phyloP scores from a whole-genome alignment of 2,797 vertebrate species.

The Champsocephalus esox region DNA sequence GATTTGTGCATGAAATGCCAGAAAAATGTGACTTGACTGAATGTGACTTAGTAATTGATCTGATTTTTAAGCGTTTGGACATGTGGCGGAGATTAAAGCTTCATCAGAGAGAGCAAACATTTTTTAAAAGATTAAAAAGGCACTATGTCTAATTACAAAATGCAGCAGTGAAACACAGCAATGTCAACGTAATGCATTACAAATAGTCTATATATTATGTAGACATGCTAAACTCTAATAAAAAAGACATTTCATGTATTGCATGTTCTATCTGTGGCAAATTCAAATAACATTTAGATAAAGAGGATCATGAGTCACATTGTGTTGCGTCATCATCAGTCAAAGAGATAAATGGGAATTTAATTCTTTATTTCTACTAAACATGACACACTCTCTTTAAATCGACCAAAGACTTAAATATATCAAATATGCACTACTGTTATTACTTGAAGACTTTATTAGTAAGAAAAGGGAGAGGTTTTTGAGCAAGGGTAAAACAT shows the following conservation, averaged over 20 bases:
- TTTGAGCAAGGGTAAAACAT: no score
- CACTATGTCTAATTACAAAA: slow-evolving; percentile 84
- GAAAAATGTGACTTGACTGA: slow-evolving; percentile 61
- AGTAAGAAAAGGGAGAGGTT: not conserved
- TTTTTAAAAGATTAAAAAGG: slow-evolving; percentile 80
- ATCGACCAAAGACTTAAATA: not conserved
- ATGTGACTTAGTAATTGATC: slow-evolving; percentile 80
- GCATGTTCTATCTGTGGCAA: slow-evolving; percentile 18
- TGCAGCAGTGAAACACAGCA: slow-evolving; percentile 50
- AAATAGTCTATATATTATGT: slow-evolving; percentile 27
- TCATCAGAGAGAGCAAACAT: slow-evolving; percentile 70
- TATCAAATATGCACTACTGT: not conserved
- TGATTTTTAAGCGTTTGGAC: slow-evolving; percentile 79
- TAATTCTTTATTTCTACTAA: slow-evolving; percentile 11
- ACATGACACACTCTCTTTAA: not conserved
- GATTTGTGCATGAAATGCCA: slow-evolving; percentile 43
- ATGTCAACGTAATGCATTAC: slow-evolving; percentile 37
- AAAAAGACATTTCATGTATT: slow-evolving; percentile 49
- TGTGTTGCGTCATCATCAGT: slow-evolving; percentile 15
- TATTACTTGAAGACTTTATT: not conserved
- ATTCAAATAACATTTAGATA: slow-evolving; percentile 28
- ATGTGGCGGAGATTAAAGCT: slow-evolving; percentile 83
- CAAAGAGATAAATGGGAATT: slow-evolving; percentile 18
- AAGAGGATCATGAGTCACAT: slow-evolving; percentile 17
- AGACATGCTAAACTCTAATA: slow-evolving; percentile 26